Conservation (phyloP, 2,888 invertebrate genomes). For the Aphidius colemani region DNA sequence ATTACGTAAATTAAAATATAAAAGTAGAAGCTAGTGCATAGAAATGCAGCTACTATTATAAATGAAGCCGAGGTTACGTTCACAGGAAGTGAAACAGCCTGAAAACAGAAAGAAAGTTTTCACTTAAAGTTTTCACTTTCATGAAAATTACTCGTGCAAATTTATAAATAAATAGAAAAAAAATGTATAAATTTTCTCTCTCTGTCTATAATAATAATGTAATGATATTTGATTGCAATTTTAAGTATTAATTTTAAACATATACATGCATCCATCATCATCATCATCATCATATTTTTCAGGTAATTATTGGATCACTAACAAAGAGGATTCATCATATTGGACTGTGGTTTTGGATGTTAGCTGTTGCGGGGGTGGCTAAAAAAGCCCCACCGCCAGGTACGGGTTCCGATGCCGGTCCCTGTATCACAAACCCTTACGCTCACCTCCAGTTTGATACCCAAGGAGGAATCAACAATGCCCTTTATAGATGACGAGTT, state of each 20-base stretch:
- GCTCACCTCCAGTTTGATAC: conserved; percentile 58
- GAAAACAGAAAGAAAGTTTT: conserved; percentile 58
- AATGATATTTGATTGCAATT: background rate
- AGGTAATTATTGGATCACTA: no score
- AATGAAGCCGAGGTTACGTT: conserved; percentile 52
- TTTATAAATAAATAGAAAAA: background rate
- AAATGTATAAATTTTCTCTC: conserved; percentile 11
- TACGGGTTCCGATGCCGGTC: conserved; percentile 61
- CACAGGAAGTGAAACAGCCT: conserved; percentile 60
- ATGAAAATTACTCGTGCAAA: conserved; percentile 48
- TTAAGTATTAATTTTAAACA: no score
- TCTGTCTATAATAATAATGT: conserved; percentile 10
- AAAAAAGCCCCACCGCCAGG: conserved; percentile 58
- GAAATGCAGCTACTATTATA: conserved; percentile 47
- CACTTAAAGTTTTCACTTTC: conserved; percentile 59
- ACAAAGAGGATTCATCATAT: conserved; percentile 25
- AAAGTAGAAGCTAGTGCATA: conserved; percentile 43
- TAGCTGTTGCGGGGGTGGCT: conserved; percentile 60
- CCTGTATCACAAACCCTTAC: conserved; percentile 59
- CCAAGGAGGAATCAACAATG: conserved; percentile 69
- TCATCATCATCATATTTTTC: no score
- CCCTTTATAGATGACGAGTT: conserved; percentile 96
- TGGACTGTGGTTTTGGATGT: conserved; percentile 56
- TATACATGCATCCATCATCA: no score
- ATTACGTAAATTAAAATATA: conserved; percentile 52